Conservation (phyloP, 92 coral and sea anemone species). For the Zoanthus solanderi region DNA sequence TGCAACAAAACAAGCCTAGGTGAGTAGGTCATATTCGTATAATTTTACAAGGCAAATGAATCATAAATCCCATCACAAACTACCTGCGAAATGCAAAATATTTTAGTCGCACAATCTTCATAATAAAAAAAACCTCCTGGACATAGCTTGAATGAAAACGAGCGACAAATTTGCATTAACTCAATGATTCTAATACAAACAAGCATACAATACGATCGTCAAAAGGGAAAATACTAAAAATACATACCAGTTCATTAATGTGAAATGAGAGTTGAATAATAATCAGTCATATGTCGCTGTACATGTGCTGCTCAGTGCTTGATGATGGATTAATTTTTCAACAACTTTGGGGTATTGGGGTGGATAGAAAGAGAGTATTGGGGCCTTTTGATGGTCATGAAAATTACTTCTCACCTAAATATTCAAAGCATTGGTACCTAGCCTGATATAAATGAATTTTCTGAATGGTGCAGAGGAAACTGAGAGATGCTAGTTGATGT, state of each 20-base stretch:
- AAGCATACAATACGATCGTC: background rate
- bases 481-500: too few species aligned
- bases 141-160: constrained; percentile 17
- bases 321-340: too few species aligned
- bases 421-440: too few species aligned
- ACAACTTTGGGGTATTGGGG: too few species aligned
- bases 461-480: too few species aligned
- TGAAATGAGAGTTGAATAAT: too few species aligned
- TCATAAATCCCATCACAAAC: constrained; percentile 18
- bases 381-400: too few species aligned
- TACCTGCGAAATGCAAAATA: constrained; percentile 17
- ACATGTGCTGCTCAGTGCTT: too few species aligned
- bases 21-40: constrained; percentile 4
- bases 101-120: constrained; percentile 30
- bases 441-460: too few species aligned
- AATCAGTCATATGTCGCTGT: too few species aligned
- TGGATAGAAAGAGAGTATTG: too few species aligned
- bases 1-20: constrained; percentile 1
- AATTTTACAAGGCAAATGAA: constrained; percentile 14
- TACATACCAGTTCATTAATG: background rate
- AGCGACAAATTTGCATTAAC: constrained; percentile 15
- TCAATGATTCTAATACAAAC: constrained; percentile 25
- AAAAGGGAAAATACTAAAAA: constrained; percentile 23
- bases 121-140: constrained; percentile 22
- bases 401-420: too few species aligned